Evolutionary conservation across 92 coral and sea anemone genomes (phyloP), one percentile per base, ranked within the genome.

Genomic region (Meandrina meandrites): DNA sequence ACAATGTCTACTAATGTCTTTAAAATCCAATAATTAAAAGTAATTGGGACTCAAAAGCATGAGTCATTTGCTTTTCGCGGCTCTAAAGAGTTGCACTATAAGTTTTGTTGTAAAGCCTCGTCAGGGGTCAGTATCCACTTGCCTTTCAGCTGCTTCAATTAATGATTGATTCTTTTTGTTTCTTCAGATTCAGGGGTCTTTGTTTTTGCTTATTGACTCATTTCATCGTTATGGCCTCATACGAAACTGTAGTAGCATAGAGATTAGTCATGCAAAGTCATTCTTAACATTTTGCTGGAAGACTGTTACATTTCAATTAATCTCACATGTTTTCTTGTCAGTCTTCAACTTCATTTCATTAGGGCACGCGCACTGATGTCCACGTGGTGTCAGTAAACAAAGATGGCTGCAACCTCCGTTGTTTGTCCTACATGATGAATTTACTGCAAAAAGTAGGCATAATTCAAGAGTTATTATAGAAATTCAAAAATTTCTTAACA

Each of bases 381-480:
- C 93, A 12, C 54, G 56, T 40, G 93, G 85, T 13, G 45, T 79
- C 28, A 86, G 37, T 32, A 94, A 76, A 69, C 98, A 96, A 14
- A 94, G 83, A 28, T 94, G 98, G 12, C 89, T 86, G 88, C 98
- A 96, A 11, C 93, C 94, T 30, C 98, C 98, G 28, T 94, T 94
- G 68, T 88, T 82, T 36, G 42, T 80, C 35, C 85, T 87, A 79
- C 98, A 96, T 22, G 69, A 28, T 24, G 91, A 83, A 10, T 22
- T 36, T 0, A 32, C 82, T 85, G 75, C 48, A 66, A 64, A 47
- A 42, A 1, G 24, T 15, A 22, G 30, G 30, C 31, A 60, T 7
- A 24, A 60, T 60, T 8, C 11, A 76, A 28, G 10, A 30, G n/a
- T 8, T 51, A 60, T 32, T 19, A 64, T 28, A 40, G 16, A 40